These are phyloP conservation scores for Sigmodon hispidus DNA, from an alignment of 2,113 vertebrate genomes.

Conservation along the genomic window DNA sequence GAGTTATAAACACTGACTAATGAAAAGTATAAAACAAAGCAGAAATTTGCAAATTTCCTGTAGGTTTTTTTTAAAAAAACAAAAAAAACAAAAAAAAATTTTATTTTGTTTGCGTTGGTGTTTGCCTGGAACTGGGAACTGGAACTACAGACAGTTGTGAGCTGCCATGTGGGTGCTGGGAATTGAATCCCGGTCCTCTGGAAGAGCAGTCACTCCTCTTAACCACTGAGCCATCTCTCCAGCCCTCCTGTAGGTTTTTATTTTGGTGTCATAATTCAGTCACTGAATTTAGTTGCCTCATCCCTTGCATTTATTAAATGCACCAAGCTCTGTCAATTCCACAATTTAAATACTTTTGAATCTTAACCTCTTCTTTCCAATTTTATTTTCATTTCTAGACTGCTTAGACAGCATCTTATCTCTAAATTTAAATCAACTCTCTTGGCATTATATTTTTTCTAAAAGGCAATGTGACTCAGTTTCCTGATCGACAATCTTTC, in stretches of 20 bases:
- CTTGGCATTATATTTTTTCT: slow-evolving; percentile 2
- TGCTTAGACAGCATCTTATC: not conserved
- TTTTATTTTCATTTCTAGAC: not conserved
- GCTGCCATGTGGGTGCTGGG: too few relatives aligned
- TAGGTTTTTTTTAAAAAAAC: too few relatives aligned
- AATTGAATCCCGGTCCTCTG: too few relatives aligned
- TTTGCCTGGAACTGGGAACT: too few relatives aligned
- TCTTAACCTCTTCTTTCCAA: not conserved
- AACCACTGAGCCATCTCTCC: too few relatives aligned
- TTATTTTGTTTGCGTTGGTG: too few relatives aligned
- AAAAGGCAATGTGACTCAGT: not conserved
- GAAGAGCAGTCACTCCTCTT: too few relatives aligned
- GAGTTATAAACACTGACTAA: slow-evolving; percentile 3
- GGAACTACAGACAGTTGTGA: too few relatives aligned
- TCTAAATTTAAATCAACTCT: slow-evolving; percentile 33
- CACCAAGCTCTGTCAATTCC: not conserved
- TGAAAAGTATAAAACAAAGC: not conserved
- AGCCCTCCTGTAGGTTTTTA: slow-evolving; percentile 30
- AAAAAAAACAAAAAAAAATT: too few relatives aligned
- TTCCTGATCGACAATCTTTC: slow-evolving; percentile 28
- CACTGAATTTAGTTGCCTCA: slow-evolving; percentile 19
- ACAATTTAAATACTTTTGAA: not conserved
- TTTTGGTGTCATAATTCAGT: slow-evolving; percentile 33
- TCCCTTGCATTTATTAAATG: not conserved
- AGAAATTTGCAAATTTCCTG: slow-evolving; percentile 30